A percentile compares a stretch with the other conserved stretches of the same genome.
Conservation (phyloP, 2,888 invertebrate species). For the Synanthedon formicaeformis region DNA sequence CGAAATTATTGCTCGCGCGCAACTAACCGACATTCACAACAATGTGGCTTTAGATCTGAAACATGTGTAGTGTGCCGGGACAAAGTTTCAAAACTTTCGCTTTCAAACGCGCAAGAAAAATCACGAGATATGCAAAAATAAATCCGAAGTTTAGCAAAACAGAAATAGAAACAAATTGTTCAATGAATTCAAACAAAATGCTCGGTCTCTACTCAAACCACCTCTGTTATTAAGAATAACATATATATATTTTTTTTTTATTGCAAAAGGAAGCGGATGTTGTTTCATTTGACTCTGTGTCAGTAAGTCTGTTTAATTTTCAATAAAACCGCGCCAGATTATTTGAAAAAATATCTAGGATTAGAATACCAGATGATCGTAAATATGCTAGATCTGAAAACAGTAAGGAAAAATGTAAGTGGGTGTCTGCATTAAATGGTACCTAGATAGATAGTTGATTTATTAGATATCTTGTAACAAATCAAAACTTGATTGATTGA, state of each 20-base stretch:
- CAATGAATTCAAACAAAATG: not conserved
- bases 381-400: constrained; percentile 14
- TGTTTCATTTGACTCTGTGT: constrained; percentile 38
- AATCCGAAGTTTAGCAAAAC: no score
- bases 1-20: constrained; percentile 30
- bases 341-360: constrained; percentile 19
- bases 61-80: constrained; percentile 20
- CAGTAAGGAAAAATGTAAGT: not conserved
- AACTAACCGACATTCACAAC: constrained; percentile 23
- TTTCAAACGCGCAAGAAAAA: no score
- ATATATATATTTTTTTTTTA: constrained; percentile 24
- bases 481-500: no score
- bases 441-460: no score
- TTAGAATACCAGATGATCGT: constrained; percentile 11
- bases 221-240: constrained; percentile 32
- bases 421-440: not conserved
- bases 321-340: constrained; percentile 35
- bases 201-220: constrained; percentile 5
- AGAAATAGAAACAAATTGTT: not conserved
- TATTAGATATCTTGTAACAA: no score
- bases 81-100: no score
- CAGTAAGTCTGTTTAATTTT: constrained; percentile 30
- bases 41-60: constrained; percentile 32
- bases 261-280: constrained; percentile 55
- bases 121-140: no score